These are phyloP conservation scores for Drosophila tsacasi DNA, from an alignment of 1,140 invertebrate genomes.

Conservation along the genomic window DNA sequence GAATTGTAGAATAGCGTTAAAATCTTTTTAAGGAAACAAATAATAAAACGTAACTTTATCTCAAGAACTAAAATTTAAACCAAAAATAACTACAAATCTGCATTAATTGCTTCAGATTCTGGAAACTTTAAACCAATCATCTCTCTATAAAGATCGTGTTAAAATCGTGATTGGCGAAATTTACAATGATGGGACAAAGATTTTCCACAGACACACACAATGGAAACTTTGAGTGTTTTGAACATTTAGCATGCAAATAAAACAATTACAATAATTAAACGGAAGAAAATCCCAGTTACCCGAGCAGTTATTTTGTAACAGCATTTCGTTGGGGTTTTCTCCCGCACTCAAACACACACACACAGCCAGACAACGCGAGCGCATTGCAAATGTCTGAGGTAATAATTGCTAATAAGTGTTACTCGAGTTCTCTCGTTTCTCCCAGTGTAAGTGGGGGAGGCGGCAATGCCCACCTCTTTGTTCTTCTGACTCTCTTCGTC, in stretches of 20 bases:
- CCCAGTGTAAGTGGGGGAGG: slow-evolving; percentile 35
- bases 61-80: too few species aligned
- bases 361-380: background rate
- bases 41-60: background rate
- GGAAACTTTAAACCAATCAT: background rate
- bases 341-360: background rate
- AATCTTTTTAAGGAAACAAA: background rate
- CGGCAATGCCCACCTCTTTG: slow-evolving; percentile 27
- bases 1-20: background rate
- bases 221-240: slow-evolving; percentile 58
- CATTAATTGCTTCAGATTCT: background rate
- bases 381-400: slow-evolving; percentile 25
- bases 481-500: slow-evolving; percentile 22
- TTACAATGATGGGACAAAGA: background rate
- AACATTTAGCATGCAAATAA: slow-evolving; percentile 53
- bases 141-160: background rate
- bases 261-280: slow-evolving; percentile 55
- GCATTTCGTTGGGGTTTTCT: slow-evolving; percentile 34
- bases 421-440: slow-evolving; percentile 11
- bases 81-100: background rate
- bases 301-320: slow-evolving; percentile 28
- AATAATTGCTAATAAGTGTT: slow-evolving; percentile 21
- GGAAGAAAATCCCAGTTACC: slow-evolving; percentile 38
- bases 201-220: slow-evolving; percentile 23
- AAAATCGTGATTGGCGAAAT: slow-evolving; percentile 14